Evolutionary conservation across 2,113 vertebrate genomes (phyloP), one percentile per base, ranked within the genome.

Genomic region (Upupa epops): DNA sequence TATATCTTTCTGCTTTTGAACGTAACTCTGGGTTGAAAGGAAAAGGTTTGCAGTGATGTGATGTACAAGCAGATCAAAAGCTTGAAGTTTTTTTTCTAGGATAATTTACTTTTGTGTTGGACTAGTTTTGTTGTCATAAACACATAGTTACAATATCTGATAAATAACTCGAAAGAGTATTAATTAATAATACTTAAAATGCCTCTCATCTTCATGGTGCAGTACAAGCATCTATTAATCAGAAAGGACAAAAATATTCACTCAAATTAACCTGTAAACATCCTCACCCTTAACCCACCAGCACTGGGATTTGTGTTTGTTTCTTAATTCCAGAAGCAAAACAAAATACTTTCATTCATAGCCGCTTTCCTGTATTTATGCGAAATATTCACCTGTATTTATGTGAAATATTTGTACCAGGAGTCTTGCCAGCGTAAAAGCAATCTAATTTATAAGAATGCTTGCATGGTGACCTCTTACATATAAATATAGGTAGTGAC

Each of bases 1-100:
- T 98, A 97, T 97, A 97, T 98, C 97, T 98, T 97, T 89, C 96
- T 94, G 92, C 96, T 96, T 96, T 96, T 96, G 96, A 97, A 97
- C 93, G 94, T 86, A 96, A 76, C 92, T 96, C 95, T 69, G 42
- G 93, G 96, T 97, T 98, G 97, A 98, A 97, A 98, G 96, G 96
- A 96, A 97, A 97, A 94, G 89, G 95, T 93, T 96, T 95, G 94
- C 95, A 95, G 93, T 88, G 88, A 96, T 80, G 95, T 95, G 97
- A 97, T 97, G 96, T 86, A 96, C 83, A 95, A 94, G 95, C 81
- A 97, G 97, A 98, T 98, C 97, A 98, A 98, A 97, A 97, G 97
- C 96, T 94, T 96, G 95, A 91, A 88, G 90, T 97, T 96, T 97
- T 64, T 64, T 97, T 94, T 86, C 96, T 95, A 54, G 72, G 87